Base-by-base conservation (phyloP, 2,797 vertebrate species). In the Tenualosa thibaudeaui region DNA sequence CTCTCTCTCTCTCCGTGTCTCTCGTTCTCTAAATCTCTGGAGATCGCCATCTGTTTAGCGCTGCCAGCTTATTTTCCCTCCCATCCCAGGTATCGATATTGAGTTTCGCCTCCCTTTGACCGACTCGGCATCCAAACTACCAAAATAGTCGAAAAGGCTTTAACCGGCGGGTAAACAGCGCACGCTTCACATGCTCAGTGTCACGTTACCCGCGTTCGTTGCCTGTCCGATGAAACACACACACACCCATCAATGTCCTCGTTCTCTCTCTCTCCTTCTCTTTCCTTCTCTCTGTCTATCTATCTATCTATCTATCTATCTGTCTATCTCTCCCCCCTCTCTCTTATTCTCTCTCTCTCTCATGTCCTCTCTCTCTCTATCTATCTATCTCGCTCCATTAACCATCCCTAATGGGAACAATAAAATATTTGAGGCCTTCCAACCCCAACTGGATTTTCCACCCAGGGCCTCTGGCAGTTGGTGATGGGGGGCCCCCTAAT, bases 51-150 rank as follows among this genome's bases (percentile, higher is more conserved):
- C 68, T 37, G 24, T 68, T 68, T 43, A 75, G 26, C 12, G 5
- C 37, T 43, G 31, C 12, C 24, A 50, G 5, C 22, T 22, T 84
- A 60, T 82, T 83, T 82, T 49, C 40, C 37, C 24, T 81, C 84
- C 62, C 84, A 62, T 82, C 60, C 56, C 84, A 86, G 81, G 82
- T 86, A 86, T 65, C 60, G 75, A 82, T 75, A 75, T 88, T 86
- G 7, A 22, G 81, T 88, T 86, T 84, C 85, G 26, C 37, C 68
- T 37, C 37, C 60, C 43, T 54, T 81, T 62, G 54, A 86, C 58
- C 71, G 83, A 81, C 68, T 75, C 37, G 68, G 82, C 58, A 49
- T 65, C 62, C 68, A 75, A 12, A 40, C 37, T 43, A 81, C 81
- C 50, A 81, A 84, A 82, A 88, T 85, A 88, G 84, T 37, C 54